A percentile compares a stretch with the other conserved stretches of the same genome.
Conservation (phyloP, 2,797 vertebrate genomes). For the Alca torda region DNA sequence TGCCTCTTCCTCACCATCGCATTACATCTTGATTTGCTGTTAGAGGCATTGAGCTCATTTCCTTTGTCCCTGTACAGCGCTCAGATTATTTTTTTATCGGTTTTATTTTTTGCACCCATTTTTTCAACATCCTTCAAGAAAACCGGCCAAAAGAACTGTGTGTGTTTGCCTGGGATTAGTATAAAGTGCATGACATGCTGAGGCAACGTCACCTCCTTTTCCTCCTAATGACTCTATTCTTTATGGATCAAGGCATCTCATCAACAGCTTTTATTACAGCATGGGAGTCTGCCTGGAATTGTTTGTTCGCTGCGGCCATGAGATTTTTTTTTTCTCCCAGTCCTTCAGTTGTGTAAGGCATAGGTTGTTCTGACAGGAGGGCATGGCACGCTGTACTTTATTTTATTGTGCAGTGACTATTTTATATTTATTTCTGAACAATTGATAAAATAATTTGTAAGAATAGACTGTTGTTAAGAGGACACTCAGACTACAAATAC, state of each 20-base stretch:
- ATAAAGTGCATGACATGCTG: background rate
- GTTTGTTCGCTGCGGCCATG: background rate
- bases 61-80: background rate
- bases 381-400: background rate
- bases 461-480: background rate
- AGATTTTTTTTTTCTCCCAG: background rate
- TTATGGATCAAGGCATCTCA: constrained; percentile 10
- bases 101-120: background rate
- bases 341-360: background rate
- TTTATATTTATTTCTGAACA: background rate
- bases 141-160: background rate
- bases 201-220: background rate
- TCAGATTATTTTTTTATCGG: background rate
- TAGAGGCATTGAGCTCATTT: background rate
- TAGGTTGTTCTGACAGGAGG: background rate
- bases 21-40: background rate
- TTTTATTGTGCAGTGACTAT: background rate
- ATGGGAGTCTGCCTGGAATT: background rate
- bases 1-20: background rate
- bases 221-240: background rate
- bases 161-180: background rate
- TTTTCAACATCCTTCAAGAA: background rate
- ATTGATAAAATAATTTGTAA: background rate
- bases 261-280: constrained; percentile 24
- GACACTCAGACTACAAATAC: background rate